These are phyloP conservation scores for Ommatoiulus sabulosus DNA, from an alignment of 2,888 invertebrate species.

Conservation along the genomic window DNA sequence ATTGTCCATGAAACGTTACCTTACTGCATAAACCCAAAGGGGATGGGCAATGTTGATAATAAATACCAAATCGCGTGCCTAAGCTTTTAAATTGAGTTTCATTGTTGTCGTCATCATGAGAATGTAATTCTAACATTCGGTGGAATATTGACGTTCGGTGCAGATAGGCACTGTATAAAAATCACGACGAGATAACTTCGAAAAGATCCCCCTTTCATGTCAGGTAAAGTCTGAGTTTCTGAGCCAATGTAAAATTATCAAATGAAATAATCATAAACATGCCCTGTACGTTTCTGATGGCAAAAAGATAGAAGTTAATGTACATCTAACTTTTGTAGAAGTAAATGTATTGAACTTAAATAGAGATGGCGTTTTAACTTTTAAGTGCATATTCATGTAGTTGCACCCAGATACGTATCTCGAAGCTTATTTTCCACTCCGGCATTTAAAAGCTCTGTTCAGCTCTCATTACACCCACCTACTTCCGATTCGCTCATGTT, in stretches of 20 bases:
- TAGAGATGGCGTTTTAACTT: slow-evolving; percentile 47
- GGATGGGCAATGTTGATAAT: not conserved
- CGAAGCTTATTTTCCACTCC: slow-evolving; percentile 44
- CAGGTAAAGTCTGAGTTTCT: slow-evolving; percentile 35
- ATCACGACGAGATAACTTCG: slow-evolving; percentile 11
- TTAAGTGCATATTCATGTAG: slow-evolving; percentile 48
- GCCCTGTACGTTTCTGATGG: slow-evolving; percentile 46
- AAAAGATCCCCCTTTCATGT: slow-evolving; percentile 17
- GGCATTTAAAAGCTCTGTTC: slow-evolving; percentile 47
- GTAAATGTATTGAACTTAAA: slow-evolving; percentile 45
- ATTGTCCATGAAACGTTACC: not conserved
- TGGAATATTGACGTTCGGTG: slow-evolving; percentile 6
- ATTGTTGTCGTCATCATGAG: not conserved
- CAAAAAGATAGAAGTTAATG: slow-evolving; percentile 43
- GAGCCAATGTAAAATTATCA: slow-evolving; percentile 41
- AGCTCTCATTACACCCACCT: slow-evolving; percentile 48
- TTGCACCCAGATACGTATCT: slow-evolving; percentile 48
- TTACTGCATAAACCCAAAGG: not conserved
- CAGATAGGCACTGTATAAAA: slow-evolving; percentile 1
- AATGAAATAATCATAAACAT: slow-evolving; percentile 48
- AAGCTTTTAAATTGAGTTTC: slow-evolving; percentile 42
- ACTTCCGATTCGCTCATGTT: slow-evolving; percentile 46
- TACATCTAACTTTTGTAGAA: slow-evolving; percentile 4
- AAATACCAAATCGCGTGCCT: not conserved
- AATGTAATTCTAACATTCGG: not conserved